Evolutionary conservation across 2,888 invertebrate genomes (phyloP), one percentile per base, ranked within the genome.

Genomic region (Pachymerium ferrugineum): DNA sequence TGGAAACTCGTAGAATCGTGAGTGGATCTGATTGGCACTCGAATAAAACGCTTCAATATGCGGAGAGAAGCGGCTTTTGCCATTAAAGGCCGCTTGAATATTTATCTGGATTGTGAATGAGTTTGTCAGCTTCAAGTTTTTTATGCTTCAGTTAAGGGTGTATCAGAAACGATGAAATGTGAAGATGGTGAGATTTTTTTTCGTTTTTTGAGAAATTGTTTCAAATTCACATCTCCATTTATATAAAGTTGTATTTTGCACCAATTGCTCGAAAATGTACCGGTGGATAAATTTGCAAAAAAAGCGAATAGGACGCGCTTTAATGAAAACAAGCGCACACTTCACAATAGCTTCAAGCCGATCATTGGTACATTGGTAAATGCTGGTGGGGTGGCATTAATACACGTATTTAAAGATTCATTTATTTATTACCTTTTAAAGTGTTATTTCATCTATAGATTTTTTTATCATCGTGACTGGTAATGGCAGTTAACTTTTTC

Each of bases 21-120:
- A 54, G 54, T 54, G 25, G 54, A 54, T 54, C 54, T 54, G 54
- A 54, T 54, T 54, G 54, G 54, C 54, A 54, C 54, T 54, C 54
- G 54, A 54, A 54, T 54, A 54, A 54, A 54, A 54, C 14, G 54
- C 25, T 25, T 54, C 25, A 22, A 54, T 25, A 54, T 54, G 25
- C 22, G 54, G 38, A 14, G 25, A 25, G 54, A 54, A 25, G 25
- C 22, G 54, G 54, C 25, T 54, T 54, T n/a, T n/a, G n/a, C 54
- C 54, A 54, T 54, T 54, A 54, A 54, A 54, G 25, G 25, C 12
- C 12, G 4, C 54, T n/a, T 47, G 19, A 54, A 22, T 25, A 25
- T 54, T 54, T 14, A 22, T 54, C 22, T 25, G 25, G 14, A 12
- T 25, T 47, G 47, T 22, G 25, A 54, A n/a, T n/a, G n/a, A 54